Percentiles rank a stretch among this genome's conserved stretches.
Evolutionary conservation across 2,113 vertebrate genomes (phyloP).

Genomic region (Trochalopteron elliotii): DNA sequence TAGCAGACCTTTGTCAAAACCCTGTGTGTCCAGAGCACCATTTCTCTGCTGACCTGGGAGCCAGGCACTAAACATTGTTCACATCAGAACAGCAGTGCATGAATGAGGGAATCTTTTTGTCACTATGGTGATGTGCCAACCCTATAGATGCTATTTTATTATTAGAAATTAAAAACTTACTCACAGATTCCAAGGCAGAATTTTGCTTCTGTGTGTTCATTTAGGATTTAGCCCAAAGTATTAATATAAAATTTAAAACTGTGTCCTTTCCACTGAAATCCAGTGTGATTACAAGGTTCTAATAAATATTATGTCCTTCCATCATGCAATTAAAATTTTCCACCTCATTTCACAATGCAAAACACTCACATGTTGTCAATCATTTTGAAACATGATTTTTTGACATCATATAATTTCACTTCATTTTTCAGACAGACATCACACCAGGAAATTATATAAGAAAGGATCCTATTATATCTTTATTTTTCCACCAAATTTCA

Average conservation of each 20-base stretch:
- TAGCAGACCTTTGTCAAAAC: neutral
- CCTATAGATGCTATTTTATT: slow-evolving; percentile 48
- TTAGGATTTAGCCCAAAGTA: slow-evolving; percentile 73
- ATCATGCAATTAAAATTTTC: slow-evolving; percentile 86
- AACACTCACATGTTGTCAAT: slow-evolving; percentile 82
- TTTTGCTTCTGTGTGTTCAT: slow-evolving; percentile 70
- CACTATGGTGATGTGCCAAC: slow-evolving; percentile 4
- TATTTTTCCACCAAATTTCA: slow-evolving; percentile 79
- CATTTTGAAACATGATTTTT: slow-evolving; percentile 83
- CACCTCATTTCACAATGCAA: slow-evolving; percentile 83
- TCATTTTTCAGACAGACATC: slow-evolving; percentile 81
- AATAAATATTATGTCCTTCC: slow-evolving; percentile 86
- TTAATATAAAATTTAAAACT: slow-evolving; percentile 78
- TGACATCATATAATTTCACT: slow-evolving; percentile 86
- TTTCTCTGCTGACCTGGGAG: neutral
- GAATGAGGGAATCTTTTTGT: slow-evolving; percentile 44
- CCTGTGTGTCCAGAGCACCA: neutral
- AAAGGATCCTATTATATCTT: slow-evolving; percentile 81
- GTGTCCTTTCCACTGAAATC: slow-evolving; percentile 75
- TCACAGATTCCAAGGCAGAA: slow-evolving; percentile 51
- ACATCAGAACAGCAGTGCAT: neutral
- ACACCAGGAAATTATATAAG: slow-evolving; percentile 81
- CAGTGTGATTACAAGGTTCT: slow-evolving; percentile 80
- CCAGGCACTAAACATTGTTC: neutral
- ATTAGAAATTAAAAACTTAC: slow-evolving; percentile 69